Percentiles rank a stretch among this genome's conserved stretches.
phyloP scores from a whole-genome alignment of 2,888 invertebrate genomes.

The Lepidocyrtoides sp. region DNA sequence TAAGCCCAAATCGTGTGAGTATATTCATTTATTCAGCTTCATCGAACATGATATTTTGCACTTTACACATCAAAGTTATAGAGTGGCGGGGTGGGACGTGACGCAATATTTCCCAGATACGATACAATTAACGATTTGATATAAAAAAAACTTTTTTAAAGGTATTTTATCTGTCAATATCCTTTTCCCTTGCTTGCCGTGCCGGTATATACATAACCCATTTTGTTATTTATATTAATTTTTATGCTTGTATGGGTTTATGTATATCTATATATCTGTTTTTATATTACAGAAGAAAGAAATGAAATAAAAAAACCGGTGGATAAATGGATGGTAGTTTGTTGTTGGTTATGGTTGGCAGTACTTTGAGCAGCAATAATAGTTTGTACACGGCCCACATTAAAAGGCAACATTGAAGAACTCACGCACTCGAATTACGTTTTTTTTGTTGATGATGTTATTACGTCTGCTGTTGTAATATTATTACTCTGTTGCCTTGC shows the following conservation, averaged over 20 bases:
- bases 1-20: constrained; percentile 7
- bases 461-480: constrained; percentile 42
- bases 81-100: neutral
- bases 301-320: constrained; percentile 39
- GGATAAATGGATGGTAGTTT: constrained; percentile 37
- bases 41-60: neutral
- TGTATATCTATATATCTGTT: neutral
- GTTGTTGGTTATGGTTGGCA: constrained; percentile 57
- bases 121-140: constrained; percentile 17
- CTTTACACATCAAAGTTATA: neutral
- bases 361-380: constrained; percentile 56
- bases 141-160: constrained; percentile 43
- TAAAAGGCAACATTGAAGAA: constrained; percentile 45
- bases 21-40: neutral
- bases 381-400: constrained; percentile 60
- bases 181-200: constrained; percentile 1
- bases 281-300: neutral
- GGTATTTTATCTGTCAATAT: constrained; percentile 63
- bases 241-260: neutral
- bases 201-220: constrained; percentile 59
- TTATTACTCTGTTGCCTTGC: constrained; percentile 6
- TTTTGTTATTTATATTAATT: constrained; percentile 22
- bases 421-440: constrained; percentile 57
- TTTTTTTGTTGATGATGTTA: constrained; percentile 47
- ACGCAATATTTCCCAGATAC: constrained; percentile 34